Base-by-base conservation (phyloP, 2,113 vertebrate species). In the Prionailurus bengalensis region DNA sequence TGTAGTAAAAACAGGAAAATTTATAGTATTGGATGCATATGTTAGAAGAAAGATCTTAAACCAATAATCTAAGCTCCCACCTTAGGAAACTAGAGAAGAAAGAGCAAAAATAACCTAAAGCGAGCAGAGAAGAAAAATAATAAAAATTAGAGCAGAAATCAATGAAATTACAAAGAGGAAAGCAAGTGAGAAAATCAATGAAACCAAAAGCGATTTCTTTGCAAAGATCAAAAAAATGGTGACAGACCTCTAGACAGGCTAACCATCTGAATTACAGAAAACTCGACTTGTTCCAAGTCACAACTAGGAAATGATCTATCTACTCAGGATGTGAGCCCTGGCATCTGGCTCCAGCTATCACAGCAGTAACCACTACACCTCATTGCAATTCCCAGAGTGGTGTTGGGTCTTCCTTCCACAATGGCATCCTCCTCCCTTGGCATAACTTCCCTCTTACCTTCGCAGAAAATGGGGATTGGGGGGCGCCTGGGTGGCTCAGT, bases 101-200 rank as follows among this genome's bases (percentile, higher is more conserved):
- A 87, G 31, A 78, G 21, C 45, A 87, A n/a, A n/a, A 87, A 94
- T n/a, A 79, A 23, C 73, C 48, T 94, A 45, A 79, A 68, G 83
- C n/a, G 33, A 68, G 7, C 36, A 70, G 36, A 70, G 61, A 70
- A 45, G 63, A 87, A 36, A 68, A 79, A 87, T 87, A 79, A 87
- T 55, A 42, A 79, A 78, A 87, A 45, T 68, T 21, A 58, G 73
- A 42, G 10, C 25, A 68, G 33, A 29, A n/a, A 70, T 55, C 36
- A 79, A 55, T 29, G 48, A 48, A 94, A 87, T 84, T 33, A 74
- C 23, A 74, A 74, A 84, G 80, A 48, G 23, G 70, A 92, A 92
- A 84, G 48, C 53, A 92, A 92, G 19, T 48, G 31, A 71, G 36
- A 74, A 73, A 76, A 73, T 73, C 79, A 48, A 51, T 65, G 55